These are phyloP conservation scores for Dromiciops gliroides DNA, from an alignment of 2,113 vertebrate species.

Conservation along the genomic window DNA sequence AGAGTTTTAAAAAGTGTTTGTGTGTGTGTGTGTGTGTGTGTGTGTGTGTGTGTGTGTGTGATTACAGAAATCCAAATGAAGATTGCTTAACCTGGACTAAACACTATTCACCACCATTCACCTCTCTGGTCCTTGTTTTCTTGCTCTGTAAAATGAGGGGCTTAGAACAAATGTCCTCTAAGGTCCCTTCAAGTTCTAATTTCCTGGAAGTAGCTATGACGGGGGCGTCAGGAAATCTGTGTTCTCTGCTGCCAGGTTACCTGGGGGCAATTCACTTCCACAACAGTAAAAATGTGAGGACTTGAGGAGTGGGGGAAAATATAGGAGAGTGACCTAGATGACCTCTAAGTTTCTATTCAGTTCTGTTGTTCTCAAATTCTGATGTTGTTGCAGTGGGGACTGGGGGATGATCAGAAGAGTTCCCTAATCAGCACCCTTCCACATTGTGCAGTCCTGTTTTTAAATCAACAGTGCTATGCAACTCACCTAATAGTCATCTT, in stretches of 20 bases:
- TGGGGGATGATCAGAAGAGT: neutral
- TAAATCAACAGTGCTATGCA: slow-evolving; percentile 29
- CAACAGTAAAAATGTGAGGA: neutral
- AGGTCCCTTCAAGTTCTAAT: slow-evolving; percentile 22
- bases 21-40: neutral
- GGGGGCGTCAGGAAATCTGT: neutral
- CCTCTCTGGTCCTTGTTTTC: slow-evolving; percentile 3
- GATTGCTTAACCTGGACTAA: neutral
- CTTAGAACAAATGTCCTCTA: slow-evolving; percentile 27
- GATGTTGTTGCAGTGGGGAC: neutral
- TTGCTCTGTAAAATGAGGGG: slow-evolving; percentile 6
- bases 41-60: neutral
- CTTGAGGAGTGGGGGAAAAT: neutral
- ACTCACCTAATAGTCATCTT: neutral
- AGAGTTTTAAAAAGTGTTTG: neutral
- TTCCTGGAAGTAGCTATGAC: slow-evolving; percentile 14
- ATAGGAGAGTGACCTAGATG: neutral
- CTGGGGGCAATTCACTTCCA: neutral
- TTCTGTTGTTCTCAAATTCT: neutral
- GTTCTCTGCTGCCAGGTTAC: neutral
- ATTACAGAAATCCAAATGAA: neutral
- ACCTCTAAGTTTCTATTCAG: neutral
- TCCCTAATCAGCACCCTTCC: neutral
- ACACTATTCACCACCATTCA: neutral
- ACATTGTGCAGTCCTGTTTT: slow-evolving; percentile 31